phyloP scores from a whole-genome alignment of 2,113 vertebrate species.

The Calidris pugnax region DNA sequence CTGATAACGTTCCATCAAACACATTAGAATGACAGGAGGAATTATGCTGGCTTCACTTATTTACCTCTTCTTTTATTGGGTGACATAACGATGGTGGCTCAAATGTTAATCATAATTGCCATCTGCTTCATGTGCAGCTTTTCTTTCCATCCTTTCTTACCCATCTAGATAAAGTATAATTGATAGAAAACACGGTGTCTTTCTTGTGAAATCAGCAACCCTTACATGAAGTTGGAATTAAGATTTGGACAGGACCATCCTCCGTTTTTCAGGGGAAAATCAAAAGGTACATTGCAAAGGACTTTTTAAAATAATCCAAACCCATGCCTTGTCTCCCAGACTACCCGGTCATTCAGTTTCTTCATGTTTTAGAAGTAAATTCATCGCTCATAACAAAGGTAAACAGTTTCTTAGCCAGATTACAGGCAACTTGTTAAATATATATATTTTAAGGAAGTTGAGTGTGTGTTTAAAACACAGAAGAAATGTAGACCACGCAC shows the following conservation, averaged over 20 bases:
- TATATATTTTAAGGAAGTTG: neutral
- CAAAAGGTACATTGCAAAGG: neutral
- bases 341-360: rapidly evolving
- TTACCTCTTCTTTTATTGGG: neutral
- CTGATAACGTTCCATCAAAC: neutral
- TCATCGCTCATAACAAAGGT: neutral
- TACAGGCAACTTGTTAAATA: neutral
- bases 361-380: neutral
- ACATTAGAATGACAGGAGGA: neutral
- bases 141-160: neutral
- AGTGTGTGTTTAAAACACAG: neutral
- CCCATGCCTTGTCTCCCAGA: neutral
- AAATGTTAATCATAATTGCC: neutral
- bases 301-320: neutral
- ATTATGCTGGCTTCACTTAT: neutral
- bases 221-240: neutral
- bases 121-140: slow-evolving; percentile 13
- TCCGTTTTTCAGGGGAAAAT: neutral
- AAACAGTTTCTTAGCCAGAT: neutral
- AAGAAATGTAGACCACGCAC: neutral
- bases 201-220: neutral
- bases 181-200: neutral
- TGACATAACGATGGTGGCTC: slow-evolving; percentile 4
- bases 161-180: neutral
- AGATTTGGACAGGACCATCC: neutral